A percentile compares a stretch with the other conserved stretches of the same genome.
phyloP scores from a whole-genome alignment of 1,140 invertebrate genomes.

The Delia radicum region DNA sequence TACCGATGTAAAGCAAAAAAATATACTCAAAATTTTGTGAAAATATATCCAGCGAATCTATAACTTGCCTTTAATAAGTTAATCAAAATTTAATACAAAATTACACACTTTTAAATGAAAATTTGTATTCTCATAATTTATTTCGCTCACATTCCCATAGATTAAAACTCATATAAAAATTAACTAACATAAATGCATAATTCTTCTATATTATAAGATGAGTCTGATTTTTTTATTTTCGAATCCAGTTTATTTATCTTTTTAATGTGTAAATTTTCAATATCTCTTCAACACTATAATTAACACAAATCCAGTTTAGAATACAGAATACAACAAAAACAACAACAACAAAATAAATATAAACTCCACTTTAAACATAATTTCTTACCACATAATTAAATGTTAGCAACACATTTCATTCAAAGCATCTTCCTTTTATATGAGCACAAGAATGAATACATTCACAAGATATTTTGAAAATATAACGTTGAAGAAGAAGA shows the following conservation, averaged over 20 bases:
- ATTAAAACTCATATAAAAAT: neutral
- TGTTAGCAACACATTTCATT: neutral
- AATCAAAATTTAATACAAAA: too few relatives aligned
- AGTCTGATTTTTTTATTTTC: too few relatives aligned
- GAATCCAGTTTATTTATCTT: conserved; percentile 18
- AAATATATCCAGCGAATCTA: too few relatives aligned
- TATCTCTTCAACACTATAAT: conserved; percentile 16
- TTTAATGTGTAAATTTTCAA: conserved; percentile 18
- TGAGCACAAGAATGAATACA: neutral
- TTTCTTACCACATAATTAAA: conserved; percentile 21
- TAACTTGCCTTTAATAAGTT: too few relatives aligned
- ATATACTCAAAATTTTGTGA: too few relatives aligned
- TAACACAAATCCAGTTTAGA: conserved; percentile 18
- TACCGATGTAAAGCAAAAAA: too few relatives aligned
- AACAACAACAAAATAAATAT: neutral
- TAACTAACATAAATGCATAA: neutral
- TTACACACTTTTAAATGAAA: too few relatives aligned
- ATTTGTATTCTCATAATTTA: too few relatives aligned
- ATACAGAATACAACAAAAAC: neutral
- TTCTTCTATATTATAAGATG: neutral
- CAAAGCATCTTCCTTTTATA: neutral
- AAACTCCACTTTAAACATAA: neutral
- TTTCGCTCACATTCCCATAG: neutral
- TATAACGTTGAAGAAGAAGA: neutral
- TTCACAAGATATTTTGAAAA: neutral